phyloP scores from a whole-genome alignment of 2,888 invertebrate species.

The Baronia brevicornis region DNA sequence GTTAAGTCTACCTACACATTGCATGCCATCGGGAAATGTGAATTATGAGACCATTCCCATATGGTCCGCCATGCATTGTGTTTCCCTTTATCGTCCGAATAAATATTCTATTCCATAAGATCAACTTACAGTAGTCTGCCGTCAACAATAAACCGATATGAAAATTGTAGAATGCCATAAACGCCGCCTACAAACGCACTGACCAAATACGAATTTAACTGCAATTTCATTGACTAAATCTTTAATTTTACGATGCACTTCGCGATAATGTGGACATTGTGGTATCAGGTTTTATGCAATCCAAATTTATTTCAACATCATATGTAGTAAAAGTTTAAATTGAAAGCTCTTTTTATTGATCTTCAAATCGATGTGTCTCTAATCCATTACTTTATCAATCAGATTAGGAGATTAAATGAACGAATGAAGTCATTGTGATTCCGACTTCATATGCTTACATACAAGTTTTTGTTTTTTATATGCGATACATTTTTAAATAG shows the following conservation, averaged over 20 bases:
- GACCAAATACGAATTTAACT: conserved; percentile 32
- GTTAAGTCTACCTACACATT: conserved; percentile 7
- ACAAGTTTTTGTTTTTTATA: no score
- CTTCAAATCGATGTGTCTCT: not conserved
- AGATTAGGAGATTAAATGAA: conserved; percentile 1
- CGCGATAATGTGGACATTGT: conserved; percentile 19
- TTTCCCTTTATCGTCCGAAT: not conserved
- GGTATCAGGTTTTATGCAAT: conserved; percentile 1
- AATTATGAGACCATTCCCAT: conserved; percentile 2
- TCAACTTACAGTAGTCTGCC: conserved; percentile 8
- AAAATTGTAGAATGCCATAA: conserved; percentile 23
- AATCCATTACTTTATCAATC: conserved; percentile 2
- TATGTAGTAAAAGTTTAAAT: not conserved
- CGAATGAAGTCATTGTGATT: conserved; percentile 1
- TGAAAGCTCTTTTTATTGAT: not conserved
- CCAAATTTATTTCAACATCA: conserved; percentile 1
- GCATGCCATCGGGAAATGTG: conserved; percentile 2
- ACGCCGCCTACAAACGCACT: conserved; percentile 33
- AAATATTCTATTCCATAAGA: conserved; percentile 7
- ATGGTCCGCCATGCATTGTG: conserved; percentile 6
- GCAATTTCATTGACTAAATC: conserved; percentile 35
- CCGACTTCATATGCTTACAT: conserved; percentile 1
- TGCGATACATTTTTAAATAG: no score
- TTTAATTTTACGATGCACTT: conserved; percentile 38
- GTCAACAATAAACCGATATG: conserved; percentile 15